phyloP scores from a whole-genome alignment of 1,140 invertebrate genomes.

The Zophobas atratus region DNA sequence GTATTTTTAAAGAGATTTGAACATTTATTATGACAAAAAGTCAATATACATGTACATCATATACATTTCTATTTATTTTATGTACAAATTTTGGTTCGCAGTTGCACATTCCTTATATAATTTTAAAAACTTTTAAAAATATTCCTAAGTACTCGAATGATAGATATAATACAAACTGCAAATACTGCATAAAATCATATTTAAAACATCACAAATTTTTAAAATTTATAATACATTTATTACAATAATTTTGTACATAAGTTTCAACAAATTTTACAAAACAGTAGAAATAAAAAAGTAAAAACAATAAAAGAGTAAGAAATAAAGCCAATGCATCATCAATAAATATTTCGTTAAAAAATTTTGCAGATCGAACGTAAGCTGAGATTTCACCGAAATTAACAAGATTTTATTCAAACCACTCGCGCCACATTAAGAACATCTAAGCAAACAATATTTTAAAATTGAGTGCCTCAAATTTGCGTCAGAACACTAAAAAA shows the following conservation, averaged over 20 bases:
- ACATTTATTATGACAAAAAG: constrained; percentile 63
- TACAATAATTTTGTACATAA: constrained; percentile 48
- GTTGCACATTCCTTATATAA: constrained; percentile 53
- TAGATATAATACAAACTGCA: constrained; percentile 48
- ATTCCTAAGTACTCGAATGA: constrained; percentile 47
- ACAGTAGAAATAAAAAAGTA: constrained; percentile 38
- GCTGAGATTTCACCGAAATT: constrained; percentile 29
- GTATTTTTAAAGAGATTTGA: constrained; percentile 54
- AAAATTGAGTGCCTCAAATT: constrained; percentile 24
- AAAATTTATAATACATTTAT: constrained; percentile 51
- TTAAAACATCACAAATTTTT: constrained; percentile 57
- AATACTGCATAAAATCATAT: constrained; percentile 53
- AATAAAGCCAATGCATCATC: constrained; percentile 24
- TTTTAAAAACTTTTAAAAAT: constrained; percentile 54
- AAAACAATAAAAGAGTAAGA: constrained; percentile 30
- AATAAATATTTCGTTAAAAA: constrained; percentile 17
- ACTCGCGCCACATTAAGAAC: constrained; percentile 45
- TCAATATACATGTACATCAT: constrained; percentile 56
- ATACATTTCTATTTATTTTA: constrained; percentile 54
- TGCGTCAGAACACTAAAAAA: constrained; percentile 43
- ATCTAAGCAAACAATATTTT: constrained; percentile 38
- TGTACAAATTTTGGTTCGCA: constrained; percentile 59
- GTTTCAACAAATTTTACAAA: constrained; percentile 24
- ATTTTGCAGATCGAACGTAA: constrained; percentile 33
- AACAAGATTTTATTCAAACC: constrained; percentile 14